A percentile compares a stretch with the other conserved stretches of the same genome.
Conservation (phyloP, 2,888 invertebrate species). For the Caenorhabditis wallacei region DNA sequence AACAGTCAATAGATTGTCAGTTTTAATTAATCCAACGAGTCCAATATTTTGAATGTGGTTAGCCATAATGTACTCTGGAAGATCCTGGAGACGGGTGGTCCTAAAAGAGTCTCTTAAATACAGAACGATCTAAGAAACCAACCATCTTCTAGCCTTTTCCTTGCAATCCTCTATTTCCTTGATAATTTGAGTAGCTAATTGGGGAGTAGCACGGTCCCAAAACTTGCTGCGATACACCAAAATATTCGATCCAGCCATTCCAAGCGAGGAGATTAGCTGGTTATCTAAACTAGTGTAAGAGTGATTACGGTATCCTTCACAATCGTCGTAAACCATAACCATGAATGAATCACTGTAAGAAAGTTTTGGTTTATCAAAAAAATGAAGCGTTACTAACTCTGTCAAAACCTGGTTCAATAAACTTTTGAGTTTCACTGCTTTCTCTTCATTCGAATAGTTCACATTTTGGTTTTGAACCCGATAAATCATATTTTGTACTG, state of each 20-base stretch:
- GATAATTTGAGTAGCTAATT: not conserved
- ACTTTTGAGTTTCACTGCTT: not conserved
- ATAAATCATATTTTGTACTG: not conserved
- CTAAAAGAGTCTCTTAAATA: not conserved
- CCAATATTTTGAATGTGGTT: not conserved
- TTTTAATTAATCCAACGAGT: not conserved
- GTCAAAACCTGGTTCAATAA: not conserved
- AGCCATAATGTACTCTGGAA: not conserved
- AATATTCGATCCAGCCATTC: not conserved
- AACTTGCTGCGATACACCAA: not conserved
- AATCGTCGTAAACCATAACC: not conserved
- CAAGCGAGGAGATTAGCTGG: not conserved
- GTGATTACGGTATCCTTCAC: not conserved
- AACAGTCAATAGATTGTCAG: not conserved
- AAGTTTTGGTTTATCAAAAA: not conserved
- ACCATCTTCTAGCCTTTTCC: not conserved
- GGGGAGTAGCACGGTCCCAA: not conserved
- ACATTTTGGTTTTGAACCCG: not conserved
- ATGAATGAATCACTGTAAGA: not conserved
- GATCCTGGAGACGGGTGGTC: not conserved
- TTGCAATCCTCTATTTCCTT: not conserved
- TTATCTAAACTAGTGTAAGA: not conserved
- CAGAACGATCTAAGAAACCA: not conserved
- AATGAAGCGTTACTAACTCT: not conserved
- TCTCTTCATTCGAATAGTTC: not conserved